Conservation (phyloP, 2,797 vertebrate species). For the Peromyscus nudipes region DNA sequence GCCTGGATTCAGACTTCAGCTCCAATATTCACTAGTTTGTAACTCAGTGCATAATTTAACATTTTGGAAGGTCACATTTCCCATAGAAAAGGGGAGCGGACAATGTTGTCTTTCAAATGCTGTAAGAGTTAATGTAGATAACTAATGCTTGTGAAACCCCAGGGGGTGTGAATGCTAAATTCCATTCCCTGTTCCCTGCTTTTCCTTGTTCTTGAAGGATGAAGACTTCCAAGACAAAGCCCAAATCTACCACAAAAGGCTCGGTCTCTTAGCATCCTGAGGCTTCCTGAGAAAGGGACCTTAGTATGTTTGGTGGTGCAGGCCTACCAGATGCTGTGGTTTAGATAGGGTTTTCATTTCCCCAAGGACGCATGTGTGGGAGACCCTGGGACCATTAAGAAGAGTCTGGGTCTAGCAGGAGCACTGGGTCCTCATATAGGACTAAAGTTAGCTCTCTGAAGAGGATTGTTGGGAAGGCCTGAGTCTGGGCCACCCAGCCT, state of each 20-base stretch:
- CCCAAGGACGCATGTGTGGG: background rate
- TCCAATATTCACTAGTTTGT: background rate
- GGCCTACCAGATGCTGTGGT: background rate
- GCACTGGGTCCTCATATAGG: background rate
- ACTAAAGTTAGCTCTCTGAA: background rate
- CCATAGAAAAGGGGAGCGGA: background rate
- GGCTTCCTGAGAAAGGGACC: background rate
- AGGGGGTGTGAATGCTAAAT: no score
- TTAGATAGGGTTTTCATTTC: background rate
- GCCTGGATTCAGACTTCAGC: background rate
- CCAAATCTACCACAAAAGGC: background rate
- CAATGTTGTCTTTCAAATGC: background rate
- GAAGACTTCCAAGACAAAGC: background rate
- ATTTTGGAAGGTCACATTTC: conserved; percentile 5
- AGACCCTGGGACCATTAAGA: background rate
- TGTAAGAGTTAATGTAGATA: background rate
- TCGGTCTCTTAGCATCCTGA: background rate
- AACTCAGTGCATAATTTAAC: background rate
- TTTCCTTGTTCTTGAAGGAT: background rate
- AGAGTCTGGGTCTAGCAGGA: background rate
- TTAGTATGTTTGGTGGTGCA: background rate
- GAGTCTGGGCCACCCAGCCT: background rate
- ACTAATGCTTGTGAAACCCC: background rate
- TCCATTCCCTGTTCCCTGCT: background rate
- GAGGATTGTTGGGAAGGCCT: background rate